Conservation (phyloP, 2,888 invertebrate genomes). For the Caradrina kadenii region DNA sequence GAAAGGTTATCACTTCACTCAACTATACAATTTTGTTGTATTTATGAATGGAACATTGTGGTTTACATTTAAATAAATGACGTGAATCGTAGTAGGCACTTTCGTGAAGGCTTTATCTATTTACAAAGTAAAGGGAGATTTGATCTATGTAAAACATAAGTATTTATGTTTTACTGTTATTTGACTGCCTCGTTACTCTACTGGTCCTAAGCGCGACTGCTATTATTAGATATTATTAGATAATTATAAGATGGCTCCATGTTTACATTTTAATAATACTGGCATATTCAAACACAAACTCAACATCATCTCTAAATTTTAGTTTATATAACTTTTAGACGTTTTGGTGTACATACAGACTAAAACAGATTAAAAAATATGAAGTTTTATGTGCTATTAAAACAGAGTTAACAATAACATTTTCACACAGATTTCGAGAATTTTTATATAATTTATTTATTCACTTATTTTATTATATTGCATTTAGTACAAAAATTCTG, state of each 20-base stretch:
- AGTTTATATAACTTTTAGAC: not conserved
- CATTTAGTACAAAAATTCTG: too few relatives aligned
- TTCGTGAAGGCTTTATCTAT: constrained; percentile 12
- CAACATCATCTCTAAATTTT: not conserved
- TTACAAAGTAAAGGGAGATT: constrained; percentile 32
- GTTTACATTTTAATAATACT: too few relatives aligned
- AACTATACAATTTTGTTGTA: constrained; percentile 43
- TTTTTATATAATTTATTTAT: not conserved
- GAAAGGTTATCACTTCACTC: constrained; percentile 28
- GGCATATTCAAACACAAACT: not conserved
- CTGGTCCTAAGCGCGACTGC: too few relatives aligned
- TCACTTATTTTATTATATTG: not conserved
- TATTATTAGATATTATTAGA: too few relatives aligned
- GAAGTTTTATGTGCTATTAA: constrained; percentile 8
- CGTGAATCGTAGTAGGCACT: constrained; percentile 7
- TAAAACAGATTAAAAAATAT: not conserved
- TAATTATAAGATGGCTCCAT: too few relatives aligned
- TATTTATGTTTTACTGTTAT: too few relatives aligned
- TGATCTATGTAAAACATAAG: constrained; percentile 8
- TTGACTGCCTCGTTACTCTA: too few relatives aligned
- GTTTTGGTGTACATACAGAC: not conserved
- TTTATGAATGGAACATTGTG: constrained; percentile 30
- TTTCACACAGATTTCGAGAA: not conserved
- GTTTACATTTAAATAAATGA: constrained; percentile 19
- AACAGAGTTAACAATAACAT: constrained; percentile 6